Percentiles rank a stretch among this genome's conserved stretches.
phyloP scores from a whole-genome alignment of 2,797 vertebrate genomes.

The Macropodus opercularis region DNA sequence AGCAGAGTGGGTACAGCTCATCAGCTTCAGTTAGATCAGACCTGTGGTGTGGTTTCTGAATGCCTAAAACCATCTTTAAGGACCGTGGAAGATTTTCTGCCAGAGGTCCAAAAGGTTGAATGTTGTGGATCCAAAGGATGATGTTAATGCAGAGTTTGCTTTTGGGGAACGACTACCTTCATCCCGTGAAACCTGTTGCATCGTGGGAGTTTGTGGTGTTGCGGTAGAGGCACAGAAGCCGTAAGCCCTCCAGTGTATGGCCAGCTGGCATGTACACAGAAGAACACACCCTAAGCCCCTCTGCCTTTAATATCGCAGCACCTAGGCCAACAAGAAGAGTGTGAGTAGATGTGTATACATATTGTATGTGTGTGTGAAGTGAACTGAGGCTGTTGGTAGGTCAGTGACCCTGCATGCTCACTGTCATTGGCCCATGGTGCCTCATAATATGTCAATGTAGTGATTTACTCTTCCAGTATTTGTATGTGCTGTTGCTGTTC shows the following conservation, averaged over 20 bases:
- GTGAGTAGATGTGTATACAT: background rate
- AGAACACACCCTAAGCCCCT: constrained; percentile 11
- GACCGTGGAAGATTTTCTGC: background rate
- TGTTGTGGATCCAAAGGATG: background rate
- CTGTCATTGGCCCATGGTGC: constrained; percentile 38
- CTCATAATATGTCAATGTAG: constrained; percentile 30
- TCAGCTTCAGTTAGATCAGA: background rate
- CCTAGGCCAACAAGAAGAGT: constrained; percentile 16
- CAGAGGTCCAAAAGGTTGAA: background rate
- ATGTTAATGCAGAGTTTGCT: background rate
- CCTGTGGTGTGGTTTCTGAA: background rate
- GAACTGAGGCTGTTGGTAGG: constrained; percentile 21
- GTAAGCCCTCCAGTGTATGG: background rate
- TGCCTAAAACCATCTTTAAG: background rate
- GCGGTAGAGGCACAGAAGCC: constrained; percentile 1
- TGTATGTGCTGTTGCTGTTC: constrained; percentile 23
- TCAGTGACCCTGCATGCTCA: constrained; percentile 68
- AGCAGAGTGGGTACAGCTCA: background rate
- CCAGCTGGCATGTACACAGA: constrained; percentile 16
- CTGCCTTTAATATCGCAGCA: constrained; percentile 36
- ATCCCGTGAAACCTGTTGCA: background rate
- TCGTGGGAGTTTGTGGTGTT: background rate
- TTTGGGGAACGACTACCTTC: background rate
- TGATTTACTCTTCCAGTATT: constrained; percentile 17
- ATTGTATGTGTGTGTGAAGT: background rate